Base-by-base conservation (phyloP, 2,888 invertebrate species). In the Eueremaeus valkanovi region DNA sequence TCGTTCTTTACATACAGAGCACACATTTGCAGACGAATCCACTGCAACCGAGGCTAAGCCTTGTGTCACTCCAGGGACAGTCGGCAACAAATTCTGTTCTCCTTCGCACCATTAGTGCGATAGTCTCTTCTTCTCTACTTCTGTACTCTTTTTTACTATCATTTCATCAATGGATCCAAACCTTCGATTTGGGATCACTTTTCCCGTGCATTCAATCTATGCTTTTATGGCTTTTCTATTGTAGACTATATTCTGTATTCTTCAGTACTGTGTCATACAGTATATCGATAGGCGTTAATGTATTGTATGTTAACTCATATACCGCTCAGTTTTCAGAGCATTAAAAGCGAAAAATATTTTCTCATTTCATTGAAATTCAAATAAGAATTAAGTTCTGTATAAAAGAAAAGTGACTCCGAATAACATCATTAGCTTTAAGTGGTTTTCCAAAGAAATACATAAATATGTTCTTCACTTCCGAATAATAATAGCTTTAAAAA, bases 71-170 rank as follows among this genome's bases (percentile, higher is more conserved):
- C 68, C 33, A 24, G 68, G 68, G 68, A 68, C 40, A 24, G 36
- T 68, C 68, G 68, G 40, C 42, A 68, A 68, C 68, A 68, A 68
- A 68, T 68, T 68, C 40, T 36, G 18, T 40, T 68, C 33, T 61
- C 68, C 21, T 68, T 68, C 40, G 68, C 68, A 42, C 68, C 68
- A 68, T 68, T 68, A 68, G 68, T 68, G 24, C 40, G 11, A 33
- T 2, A 49, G 8, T 61, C 24, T 18, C 16, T 18, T 24, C 68
- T 1, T n/a, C n/a, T n/a, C n/a, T n/a, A n/a, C n/a, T n/a, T n/a
- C n/a, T n/a, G n/a, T n/a, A n/a, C n/a, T n/a, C n/a, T 68, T 68
- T 68, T 68, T 24, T 68, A 68, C 68, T 68, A 24, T 68, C 68
- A 68, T 24, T 68, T 68, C 68, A 68, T 42, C 68, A 40, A 40